These are phyloP conservation scores for Eolophus roseicapilla DNA, from an alignment of 2,113 vertebrate genomes.

Conservation along the genomic window DNA sequence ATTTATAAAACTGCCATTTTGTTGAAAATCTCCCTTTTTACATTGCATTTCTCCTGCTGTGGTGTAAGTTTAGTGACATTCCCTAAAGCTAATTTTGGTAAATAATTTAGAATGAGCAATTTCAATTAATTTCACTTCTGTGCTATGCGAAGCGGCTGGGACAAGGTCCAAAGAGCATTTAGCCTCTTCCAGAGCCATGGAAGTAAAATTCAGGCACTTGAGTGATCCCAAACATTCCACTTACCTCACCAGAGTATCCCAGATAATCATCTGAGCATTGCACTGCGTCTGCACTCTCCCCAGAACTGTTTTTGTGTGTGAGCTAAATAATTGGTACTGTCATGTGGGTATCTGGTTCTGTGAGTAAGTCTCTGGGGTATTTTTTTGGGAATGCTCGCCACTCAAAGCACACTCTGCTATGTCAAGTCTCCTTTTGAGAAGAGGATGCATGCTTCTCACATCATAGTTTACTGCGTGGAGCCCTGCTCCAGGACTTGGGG, in stretches of 20 bases:
- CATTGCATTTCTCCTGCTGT: background rate
- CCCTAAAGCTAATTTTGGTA: background rate
- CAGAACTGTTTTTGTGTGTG: accelerated
- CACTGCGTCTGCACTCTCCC: background rate
- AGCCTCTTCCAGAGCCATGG: background rate
- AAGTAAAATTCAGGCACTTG: background rate
- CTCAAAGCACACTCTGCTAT: background rate
- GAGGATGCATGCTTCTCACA: accelerated
- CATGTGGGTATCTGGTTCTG: background rate
- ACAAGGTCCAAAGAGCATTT: background rate
- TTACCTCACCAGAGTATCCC: background rate
- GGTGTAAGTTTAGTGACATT: background rate
- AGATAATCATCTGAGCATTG: background rate
- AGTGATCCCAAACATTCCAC: background rate
- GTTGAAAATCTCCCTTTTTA: background rate
- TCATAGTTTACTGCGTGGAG: background rate
- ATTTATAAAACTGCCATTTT: background rate
- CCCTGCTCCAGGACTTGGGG: background rate
- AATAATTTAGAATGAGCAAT: background rate
- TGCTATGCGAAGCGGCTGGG: background rate
- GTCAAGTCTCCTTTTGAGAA: background rate
- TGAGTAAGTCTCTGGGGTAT: accelerated
- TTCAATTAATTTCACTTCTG: background rate
- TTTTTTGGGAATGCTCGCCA: background rate
- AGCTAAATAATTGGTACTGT: background rate